Base-by-base conservation (phyloP, 2,797 vertebrate genomes). In the Sphenopsis melanotis region DNA sequence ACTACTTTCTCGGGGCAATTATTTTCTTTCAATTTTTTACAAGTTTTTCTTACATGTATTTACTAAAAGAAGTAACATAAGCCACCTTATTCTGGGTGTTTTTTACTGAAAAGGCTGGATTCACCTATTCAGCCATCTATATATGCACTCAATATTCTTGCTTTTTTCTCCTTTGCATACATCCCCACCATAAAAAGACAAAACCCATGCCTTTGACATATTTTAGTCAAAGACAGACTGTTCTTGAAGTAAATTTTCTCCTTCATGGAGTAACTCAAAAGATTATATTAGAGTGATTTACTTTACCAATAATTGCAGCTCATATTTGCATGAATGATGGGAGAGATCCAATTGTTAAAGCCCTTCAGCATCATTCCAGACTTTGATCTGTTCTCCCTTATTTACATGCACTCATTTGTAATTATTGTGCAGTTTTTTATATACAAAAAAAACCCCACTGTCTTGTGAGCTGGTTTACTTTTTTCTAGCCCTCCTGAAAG, bases 331-430 rank as follows among this genome's bases (percentile, higher is more conserved):
- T 27, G n/a, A n/a, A 83, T 75, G 11, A 16, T 44, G 50, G 37
- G 42, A 61, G 11, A 50, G 18, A 69, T 69, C 9, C 15, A 75
- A 16, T 76, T 83, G 21, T 59, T 86, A 70, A 83, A 93, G 18
- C 15, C 14, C 65, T 84, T 82, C 39, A 75, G n/a, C 59, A n/a
- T 83, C 4, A 15, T 69, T 88, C 20, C 22, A 78, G 30, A 39
- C 30, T 89, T 90, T 76, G 39, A 89, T 84, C 12, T 94, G 90
- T 92, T 69, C n/a, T 85, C 17, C 7, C 11, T 75, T 65, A 63
- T 70, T 91, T 92, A 23, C 29, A 61, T 47, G 39, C 39, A 77
- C 8, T 81, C 30, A 53, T 60, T 87, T 70, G 49, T 9, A 64
- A 87, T 37, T 63, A 34, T 30, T 21, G 12, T 52, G 15, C 7